These are phyloP conservation scores for Trichomycterus rosablanca DNA, from an alignment of 2,113 vertebrate genomes.

Conservation along the genomic window DNA sequence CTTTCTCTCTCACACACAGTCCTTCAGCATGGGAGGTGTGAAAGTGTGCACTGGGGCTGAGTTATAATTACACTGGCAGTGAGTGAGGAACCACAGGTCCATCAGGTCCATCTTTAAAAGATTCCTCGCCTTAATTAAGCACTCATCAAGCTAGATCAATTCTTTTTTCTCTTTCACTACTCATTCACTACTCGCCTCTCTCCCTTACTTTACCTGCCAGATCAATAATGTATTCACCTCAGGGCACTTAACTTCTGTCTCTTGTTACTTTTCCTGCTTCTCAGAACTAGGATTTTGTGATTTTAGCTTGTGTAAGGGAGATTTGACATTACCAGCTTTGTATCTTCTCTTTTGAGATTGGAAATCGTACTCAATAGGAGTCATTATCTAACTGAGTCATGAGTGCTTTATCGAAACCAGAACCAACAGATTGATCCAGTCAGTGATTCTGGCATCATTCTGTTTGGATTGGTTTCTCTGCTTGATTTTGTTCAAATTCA, in stretches of 20 bases:
- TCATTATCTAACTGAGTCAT: neutral
- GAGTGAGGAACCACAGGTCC: constrained; percentile 19
- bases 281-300: constrained; percentile 25
- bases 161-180: constrained; percentile 16
- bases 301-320: neutral
- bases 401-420: constrained; percentile 11
- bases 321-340: neutral
- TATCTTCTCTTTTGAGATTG: neutral
- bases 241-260: constrained; percentile 20
- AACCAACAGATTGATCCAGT: neutral
- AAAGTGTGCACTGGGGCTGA: constrained; percentile 1
- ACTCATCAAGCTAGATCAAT: constrained; percentile 55
- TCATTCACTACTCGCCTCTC: too few relatives aligned
- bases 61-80: constrained; percentile 23
- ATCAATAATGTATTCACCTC: constrained; percentile 49
- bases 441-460: constrained; percentile 11
- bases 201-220: constrained; percentile 1
- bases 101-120: constrained; percentile 43
- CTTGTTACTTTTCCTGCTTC: constrained; percentile 26
- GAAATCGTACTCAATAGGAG: too few relatives aligned
- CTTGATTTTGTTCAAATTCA: too few relatives aligned
- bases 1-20: neutral
- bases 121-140: constrained; percentile 57
- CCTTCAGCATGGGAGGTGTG: constrained; percentile 22
- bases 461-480: neutral